Conservation (phyloP, 1,140 invertebrate species). For the Platyscapa corneri region DNA sequence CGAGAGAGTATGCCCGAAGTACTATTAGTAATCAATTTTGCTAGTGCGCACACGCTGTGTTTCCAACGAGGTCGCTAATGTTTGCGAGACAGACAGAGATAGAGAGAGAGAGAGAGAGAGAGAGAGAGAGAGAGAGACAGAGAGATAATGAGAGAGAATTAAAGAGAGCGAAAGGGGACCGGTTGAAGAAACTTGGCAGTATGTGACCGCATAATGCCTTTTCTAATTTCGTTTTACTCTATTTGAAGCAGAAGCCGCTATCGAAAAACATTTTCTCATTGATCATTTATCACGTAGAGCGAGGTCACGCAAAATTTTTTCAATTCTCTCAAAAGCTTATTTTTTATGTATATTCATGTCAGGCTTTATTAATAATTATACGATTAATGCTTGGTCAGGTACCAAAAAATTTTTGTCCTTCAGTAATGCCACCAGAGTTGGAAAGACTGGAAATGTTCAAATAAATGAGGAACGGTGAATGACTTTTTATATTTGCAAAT, state of each 20-base stretch:
- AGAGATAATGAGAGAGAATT: background rate
- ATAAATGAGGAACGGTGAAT: background rate
- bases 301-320: conserved; percentile 19
- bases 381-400: background rate
- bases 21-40: conserved; percentile 74
- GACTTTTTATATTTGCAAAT: background rate
- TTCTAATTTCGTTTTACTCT: conserved; percentile 53
- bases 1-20: conserved; percentile 52
- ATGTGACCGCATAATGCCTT: conserved; percentile 39
- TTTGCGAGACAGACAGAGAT: background rate
- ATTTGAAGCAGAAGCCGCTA: conserved; percentile 53
- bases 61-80: conserved; percentile 65
- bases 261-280: conserved; percentile 46
- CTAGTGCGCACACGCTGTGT: conserved; percentile 55
- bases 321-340: background rate
- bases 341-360: background rate
- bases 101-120: background rate
- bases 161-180: conserved; percentile 35
- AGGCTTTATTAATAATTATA: background rate
- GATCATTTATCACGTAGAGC: conserved; percentile 33
- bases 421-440: no score
- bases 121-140: background rate
- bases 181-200: conserved; percentile 38
- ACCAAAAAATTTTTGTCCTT: background rate
- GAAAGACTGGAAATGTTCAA: no score